These are phyloP conservation scores for Seriola quinqueradiata DNA, from an alignment of 2,113 vertebrate genomes.

Conservation along the genomic window DNA sequence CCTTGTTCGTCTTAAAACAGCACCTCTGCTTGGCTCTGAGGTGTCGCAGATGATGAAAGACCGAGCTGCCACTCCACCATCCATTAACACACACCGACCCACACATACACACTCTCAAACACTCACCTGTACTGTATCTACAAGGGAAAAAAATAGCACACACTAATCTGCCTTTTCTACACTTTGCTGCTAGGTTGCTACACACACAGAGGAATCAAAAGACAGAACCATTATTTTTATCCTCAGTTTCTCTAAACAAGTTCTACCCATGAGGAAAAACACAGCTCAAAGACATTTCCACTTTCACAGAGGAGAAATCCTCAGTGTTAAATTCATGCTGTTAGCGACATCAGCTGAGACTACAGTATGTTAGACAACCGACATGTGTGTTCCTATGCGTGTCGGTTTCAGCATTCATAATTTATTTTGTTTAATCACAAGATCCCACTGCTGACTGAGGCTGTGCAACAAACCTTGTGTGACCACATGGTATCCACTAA, in stretches of 20 bases:
- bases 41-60: conserved; percentile 31
- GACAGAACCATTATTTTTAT: not conserved
- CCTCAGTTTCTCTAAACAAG: not conserved
- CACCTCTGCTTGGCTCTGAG: conserved; percentile 23
- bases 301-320: not conserved
- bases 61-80: conserved; percentile 1
- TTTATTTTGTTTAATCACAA: conserved; percentile 11
- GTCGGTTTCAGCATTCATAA: conserved; percentile 20
- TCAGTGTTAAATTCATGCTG: not conserved
- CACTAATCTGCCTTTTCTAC: too few relatives aligned
- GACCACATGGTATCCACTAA: conserved; percentile 38
- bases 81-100: not conserved
- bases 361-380: not conserved
- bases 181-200: too few relatives aligned
- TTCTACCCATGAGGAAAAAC: not conserved
- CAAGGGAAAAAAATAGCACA: not conserved
- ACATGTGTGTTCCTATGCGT: not conserved
- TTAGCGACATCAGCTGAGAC: not conserved
- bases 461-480: conserved; percentile 40
- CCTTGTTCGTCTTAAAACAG: conserved; percentile 15
- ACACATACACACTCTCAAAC: not conserved
- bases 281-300: not conserved
- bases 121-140: not conserved
- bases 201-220: not conserved
- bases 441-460: conserved; percentile 27